Conservation (phyloP, 23 tunicate species). For the Ciona savignyi region DNA sequence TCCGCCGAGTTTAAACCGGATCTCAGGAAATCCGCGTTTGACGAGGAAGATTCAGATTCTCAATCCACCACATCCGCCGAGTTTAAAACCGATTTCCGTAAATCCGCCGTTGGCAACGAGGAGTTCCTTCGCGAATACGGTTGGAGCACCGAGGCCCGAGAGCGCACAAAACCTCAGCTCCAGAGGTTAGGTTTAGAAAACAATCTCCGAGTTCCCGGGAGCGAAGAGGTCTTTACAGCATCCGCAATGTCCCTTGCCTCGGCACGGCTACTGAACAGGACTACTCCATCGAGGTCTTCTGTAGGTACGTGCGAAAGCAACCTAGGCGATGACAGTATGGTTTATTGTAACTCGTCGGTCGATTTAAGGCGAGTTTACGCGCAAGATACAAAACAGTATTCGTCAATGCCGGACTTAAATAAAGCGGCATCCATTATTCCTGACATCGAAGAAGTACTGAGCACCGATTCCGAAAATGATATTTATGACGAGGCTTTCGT, state of each 20-base stretch:
- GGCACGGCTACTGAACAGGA: background rate
- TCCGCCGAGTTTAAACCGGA: background rate
- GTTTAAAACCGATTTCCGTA: background rate
- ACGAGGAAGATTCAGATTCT: background rate
- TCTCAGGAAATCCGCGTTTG: background rate
- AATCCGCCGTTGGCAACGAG: background rate
- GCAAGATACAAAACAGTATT: background rate
- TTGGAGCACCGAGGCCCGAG: background rate
- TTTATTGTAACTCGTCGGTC: background rate
- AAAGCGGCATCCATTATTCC: background rate
- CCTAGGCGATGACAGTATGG: background rate
- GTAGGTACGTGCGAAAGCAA: background rate
- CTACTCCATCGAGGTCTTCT: background rate
- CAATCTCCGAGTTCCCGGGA: background rate
- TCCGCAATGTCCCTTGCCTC: background rate
- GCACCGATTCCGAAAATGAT: background rate
- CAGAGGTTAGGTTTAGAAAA: background rate
- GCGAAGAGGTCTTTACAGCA: background rate
- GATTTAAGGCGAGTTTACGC: background rate
- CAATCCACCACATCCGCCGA: background rate
- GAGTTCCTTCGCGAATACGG: background rate
- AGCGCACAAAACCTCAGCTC: background rate
- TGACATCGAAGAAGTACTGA: background rate
- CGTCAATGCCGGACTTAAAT: background rate
- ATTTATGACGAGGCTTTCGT: background rate